A percentile compares a stretch with the other conserved stretches of the same genome.
Evolutionary conservation across 2,888 invertebrate species (phyloP).

Genomic region (Adela reaumurella): DNA sequence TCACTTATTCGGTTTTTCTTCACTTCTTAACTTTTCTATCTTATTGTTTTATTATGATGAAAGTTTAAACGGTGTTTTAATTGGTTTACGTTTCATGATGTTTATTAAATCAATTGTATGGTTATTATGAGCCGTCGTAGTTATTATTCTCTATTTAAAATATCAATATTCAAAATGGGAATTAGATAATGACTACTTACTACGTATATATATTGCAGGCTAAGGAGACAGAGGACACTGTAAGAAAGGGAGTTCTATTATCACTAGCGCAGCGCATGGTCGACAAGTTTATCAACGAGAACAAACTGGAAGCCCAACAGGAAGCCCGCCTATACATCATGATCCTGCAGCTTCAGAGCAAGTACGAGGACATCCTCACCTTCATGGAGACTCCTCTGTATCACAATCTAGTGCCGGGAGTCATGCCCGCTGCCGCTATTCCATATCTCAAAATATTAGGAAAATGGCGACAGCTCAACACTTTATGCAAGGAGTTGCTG

Average conservation of each 20-base stretch:
- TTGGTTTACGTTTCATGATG: too few relatives aligned
- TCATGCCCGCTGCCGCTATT: slow-evolving; percentile 66
- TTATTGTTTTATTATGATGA: too few relatives aligned
- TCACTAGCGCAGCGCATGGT: slow-evolving; percentile 93
- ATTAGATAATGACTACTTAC: too few relatives aligned
- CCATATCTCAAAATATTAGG: slow-evolving; percentile 69
- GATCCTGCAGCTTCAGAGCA: slow-evolving; percentile 71
- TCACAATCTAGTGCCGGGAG: slow-evolving; percentile 63
- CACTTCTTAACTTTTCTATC: too few relatives aligned
- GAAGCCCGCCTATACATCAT: slow-evolving; percentile 89
- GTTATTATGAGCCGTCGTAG: too few relatives aligned
- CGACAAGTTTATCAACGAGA: slow-evolving; percentile 80
- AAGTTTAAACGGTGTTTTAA: too few relatives aligned
- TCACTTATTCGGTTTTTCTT: too few relatives aligned
- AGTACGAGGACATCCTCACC: slow-evolving; percentile 75
- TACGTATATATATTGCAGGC: slow-evolving; percentile 31
- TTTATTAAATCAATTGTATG: too few relatives aligned
- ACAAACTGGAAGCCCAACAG: slow-evolving; percentile 89
- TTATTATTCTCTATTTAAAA: too few relatives aligned
- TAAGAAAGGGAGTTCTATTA: slow-evolving; percentile 68
- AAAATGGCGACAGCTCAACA: slow-evolving; percentile 71
- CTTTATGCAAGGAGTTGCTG: slow-evolving; percentile 69
- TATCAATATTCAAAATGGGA: too few relatives aligned
- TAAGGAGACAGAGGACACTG: slow-evolving; percentile 42
- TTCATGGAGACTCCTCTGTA: slow-evolving; percentile 78